Conservation (phyloP, 1,140 invertebrate genomes). For the Drosophila navojoa region DNA sequence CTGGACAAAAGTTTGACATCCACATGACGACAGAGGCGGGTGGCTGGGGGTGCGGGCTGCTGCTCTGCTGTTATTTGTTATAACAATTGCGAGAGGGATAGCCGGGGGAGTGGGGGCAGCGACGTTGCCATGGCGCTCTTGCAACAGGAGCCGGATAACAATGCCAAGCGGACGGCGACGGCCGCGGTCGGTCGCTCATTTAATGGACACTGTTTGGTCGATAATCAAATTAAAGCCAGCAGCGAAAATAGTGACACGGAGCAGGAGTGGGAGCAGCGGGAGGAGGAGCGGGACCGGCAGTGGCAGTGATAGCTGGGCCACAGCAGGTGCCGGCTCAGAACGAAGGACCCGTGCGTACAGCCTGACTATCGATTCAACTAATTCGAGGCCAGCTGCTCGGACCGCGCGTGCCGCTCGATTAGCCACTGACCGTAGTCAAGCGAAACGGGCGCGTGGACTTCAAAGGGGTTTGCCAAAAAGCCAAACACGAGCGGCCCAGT, state of each 20-base stretch:
- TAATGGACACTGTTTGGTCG: constrained; percentile 83
- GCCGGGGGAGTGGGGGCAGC: constrained; percentile 9
- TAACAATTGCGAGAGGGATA: constrained; percentile 66
- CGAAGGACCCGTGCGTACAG: not conserved
- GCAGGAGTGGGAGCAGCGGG: no score
- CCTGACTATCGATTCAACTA: constrained; percentile 33
- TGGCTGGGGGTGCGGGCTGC: not conserved
- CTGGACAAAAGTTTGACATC: constrained; percentile 79
- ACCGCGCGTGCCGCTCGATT: constrained; percentile 60
- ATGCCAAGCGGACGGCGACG: constrained; percentile 31
- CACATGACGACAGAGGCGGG: constrained; percentile 67
- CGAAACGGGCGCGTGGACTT: constrained; percentile 24
- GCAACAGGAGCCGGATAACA: constrained; percentile 54
- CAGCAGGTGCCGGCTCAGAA: constrained; percentile 26
- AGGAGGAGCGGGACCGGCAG: not conserved
- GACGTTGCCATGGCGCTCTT: constrained; percentile 70
- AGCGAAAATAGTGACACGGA: not conserved
- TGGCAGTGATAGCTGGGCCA: not conserved
- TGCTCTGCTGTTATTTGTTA: constrained; percentile 72
- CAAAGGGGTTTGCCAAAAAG: constrained; percentile 4
- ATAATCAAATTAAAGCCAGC: constrained; percentile 79
- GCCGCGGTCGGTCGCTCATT: constrained; percentile 66
- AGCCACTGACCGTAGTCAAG: constrained; percentile 54
- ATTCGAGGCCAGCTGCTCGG: constrained; percentile 50
- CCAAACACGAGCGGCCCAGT: no score